Percentiles rank a stretch among this genome's conserved stretches.
phyloP scores from a whole-genome alignment of 2,888 invertebrate genomes.

The Ypsolopha scabrella region DNA sequence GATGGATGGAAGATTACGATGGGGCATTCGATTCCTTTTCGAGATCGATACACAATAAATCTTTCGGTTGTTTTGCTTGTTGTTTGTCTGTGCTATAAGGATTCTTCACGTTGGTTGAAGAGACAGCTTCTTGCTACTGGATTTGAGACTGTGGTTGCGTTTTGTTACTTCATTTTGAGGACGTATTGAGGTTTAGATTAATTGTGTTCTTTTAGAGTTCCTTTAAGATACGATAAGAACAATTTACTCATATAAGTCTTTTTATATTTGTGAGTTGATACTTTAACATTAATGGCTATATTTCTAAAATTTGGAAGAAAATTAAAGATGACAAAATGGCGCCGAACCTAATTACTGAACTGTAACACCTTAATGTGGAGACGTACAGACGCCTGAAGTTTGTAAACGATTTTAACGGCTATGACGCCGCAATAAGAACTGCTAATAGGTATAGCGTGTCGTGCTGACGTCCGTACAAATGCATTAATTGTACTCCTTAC shows the following conservation, averaged over 20 bases:
- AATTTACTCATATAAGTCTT: constrained; percentile 8
- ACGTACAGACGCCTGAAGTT: no score
- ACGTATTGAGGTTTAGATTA: constrained; percentile 21
- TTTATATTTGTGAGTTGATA: neutral
- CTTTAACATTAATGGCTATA: no score
- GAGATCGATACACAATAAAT: constrained; percentile 59
- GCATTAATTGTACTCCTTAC: no score
- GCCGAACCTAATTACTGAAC: no score
- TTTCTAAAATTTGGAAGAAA: no score
- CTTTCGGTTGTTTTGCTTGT: constrained; percentile 28
- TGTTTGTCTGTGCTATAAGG: neutral
- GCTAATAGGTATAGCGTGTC: no score
- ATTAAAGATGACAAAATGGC: no score
- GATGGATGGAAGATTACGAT: constrained; percentile 23
- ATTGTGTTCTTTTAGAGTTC: constrained; percentile 21
- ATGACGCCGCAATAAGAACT: no score
- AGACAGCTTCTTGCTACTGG: constrained; percentile 50
- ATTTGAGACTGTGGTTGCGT: constrained; percentile 15
- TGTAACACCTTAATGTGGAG: no score
- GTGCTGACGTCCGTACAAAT: no score
- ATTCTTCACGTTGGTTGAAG: constrained; percentile 14
- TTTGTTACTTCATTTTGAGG: neutral
- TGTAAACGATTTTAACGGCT: no score
- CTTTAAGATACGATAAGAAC: no score
- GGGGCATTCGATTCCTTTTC: constrained; percentile 43